Base-by-base conservation (phyloP, 2,113 vertebrate species). In the Apteryx owenii region DNA sequence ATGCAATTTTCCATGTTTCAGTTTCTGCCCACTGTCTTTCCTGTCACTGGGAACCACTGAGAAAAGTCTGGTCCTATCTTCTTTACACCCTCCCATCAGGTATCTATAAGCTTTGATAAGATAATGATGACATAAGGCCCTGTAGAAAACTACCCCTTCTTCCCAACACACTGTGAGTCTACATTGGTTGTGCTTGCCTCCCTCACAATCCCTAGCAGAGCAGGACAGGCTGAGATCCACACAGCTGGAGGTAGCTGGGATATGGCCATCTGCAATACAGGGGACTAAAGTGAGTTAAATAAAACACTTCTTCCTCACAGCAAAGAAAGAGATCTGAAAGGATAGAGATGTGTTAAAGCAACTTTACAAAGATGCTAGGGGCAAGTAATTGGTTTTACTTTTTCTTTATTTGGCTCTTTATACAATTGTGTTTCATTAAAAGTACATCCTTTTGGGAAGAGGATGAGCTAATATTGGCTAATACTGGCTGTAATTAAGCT, bases 381-480 rank as follows among this genome's bases (percentile, higher is more conserved):
- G 25, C 38, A 75, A 88, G 69, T 71, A 94, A 94, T 88, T 72
- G 68, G 70, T 42, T 94, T 90, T 70, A 22, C 5, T 87, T 92
- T 87, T 88, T 78, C 76, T 90, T 90, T 85, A 76, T 92, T 94
- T 89, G 36, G 50, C 51, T 95, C 21, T 89, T 95, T 89, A 88
- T 60, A 66, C 62, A 85, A 77, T 72, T 92, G 28, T 85, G 62
- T 95, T 92, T 95, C 86, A 83, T 97, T 90, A 81, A 70, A 94
- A 83, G 53, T 89, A 71, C 46, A 89, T 96, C 77, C 56, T 78
- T 91, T 92, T 91, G 87, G 75, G 84, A 91, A 93, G 56, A 80
- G 42, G 44, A 80, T 40, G 77, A 95, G 71, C 62, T 87, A 85
- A 88, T 56, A 91, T 38, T 91, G 89, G 84, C 75, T 97, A 85